phyloP scores from a whole-genome alignment of 2,113 vertebrate genomes.

The Cervus canadensis region DNA sequence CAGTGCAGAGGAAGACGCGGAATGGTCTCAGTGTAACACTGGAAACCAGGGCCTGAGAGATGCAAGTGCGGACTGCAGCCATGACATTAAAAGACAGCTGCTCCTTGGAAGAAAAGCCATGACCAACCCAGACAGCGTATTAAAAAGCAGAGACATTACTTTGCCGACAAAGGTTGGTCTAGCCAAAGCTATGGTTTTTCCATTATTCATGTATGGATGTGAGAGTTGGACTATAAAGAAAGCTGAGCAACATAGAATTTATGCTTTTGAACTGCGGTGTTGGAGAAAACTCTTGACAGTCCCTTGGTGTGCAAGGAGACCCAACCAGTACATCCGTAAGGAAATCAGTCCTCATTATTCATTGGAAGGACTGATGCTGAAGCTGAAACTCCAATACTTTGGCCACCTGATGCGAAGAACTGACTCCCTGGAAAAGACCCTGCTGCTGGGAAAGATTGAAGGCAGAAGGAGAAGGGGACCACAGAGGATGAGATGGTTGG shows the following conservation, averaged over 20 bases:
- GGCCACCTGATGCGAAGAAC: rapidly evolving
- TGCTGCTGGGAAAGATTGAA: not conserved
- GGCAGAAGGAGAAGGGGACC: not conserved
- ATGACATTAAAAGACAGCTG: not conserved
- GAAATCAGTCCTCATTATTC: not conserved
- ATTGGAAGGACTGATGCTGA: not conserved
- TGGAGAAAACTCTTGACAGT: not conserved
- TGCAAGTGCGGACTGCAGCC: not conserved
- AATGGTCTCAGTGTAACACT: not conserved
- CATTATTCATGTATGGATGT: not conserved
- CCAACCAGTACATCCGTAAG: not conserved
- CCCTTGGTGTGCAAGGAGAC: not conserved
- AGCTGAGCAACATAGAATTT: not conserved
- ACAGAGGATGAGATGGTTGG: not conserved
- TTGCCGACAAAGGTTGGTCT: not conserved
- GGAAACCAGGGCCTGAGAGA: not conserved
- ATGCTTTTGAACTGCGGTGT: not conserved
- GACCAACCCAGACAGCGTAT: not conserved
- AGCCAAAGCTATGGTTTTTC: not conserved
- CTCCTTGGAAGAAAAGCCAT: not conserved
- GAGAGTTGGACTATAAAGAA: not conserved
- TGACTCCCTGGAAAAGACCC: not conserved
- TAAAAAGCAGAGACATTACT: not conserved
- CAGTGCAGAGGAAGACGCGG: not conserved
- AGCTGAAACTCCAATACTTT: not conserved